A percentile compares a stretch with the other conserved stretches of the same genome.
phyloP scores from a whole-genome alignment of 2,113 vertebrate genomes.

The Oophaga pumilio region DNA sequence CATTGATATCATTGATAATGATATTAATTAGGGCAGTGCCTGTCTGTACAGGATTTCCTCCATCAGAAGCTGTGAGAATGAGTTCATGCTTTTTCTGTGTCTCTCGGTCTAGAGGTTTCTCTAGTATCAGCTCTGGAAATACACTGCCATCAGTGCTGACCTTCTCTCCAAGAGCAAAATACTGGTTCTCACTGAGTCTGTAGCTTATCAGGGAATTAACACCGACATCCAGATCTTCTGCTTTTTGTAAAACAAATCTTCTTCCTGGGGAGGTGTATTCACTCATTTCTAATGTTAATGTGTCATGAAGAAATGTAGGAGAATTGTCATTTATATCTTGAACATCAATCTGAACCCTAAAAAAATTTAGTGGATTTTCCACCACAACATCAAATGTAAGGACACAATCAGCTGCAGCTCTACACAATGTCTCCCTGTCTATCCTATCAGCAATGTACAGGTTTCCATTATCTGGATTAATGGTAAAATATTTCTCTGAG shows the following conservation, averaged over 20 bases:
- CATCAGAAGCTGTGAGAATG: background rate
- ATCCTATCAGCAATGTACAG: slow-evolving; percentile 6
- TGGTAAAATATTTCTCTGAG: slow-evolving; percentile 69
- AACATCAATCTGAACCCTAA: background rate
- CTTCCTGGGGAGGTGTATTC: slow-evolving; percentile 53
- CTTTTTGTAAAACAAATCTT: background rate
- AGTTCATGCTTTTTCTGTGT: background rate
- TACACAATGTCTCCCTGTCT: slow-evolving; percentile 13
- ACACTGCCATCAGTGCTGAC: slow-evolving; percentile 4
- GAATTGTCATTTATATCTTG: slow-evolving; percentile 51
- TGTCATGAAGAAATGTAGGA: slow-evolving; percentile 8
- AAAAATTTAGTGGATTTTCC: background rate
- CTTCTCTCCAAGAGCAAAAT: slow-evolving; percentile 1
- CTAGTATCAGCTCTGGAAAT: slow-evolving; percentile 7
- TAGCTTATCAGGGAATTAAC: background rate
- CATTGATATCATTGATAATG: background rate
- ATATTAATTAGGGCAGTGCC: background rate
- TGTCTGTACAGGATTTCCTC: background rate
- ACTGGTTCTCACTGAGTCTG: background rate
- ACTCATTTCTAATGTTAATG: slow-evolving; percentile 60
- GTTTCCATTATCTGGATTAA: slow-evolving; percentile 59
- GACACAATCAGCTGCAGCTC: background rate
- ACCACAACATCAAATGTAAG: slow-evolving; percentile 1
- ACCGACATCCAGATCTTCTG: background rate
- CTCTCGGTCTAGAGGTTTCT: slow-evolving; percentile 9